Base-by-base conservation (phyloP, 1,140 invertebrate species). In the Orussus abietinus region DNA sequence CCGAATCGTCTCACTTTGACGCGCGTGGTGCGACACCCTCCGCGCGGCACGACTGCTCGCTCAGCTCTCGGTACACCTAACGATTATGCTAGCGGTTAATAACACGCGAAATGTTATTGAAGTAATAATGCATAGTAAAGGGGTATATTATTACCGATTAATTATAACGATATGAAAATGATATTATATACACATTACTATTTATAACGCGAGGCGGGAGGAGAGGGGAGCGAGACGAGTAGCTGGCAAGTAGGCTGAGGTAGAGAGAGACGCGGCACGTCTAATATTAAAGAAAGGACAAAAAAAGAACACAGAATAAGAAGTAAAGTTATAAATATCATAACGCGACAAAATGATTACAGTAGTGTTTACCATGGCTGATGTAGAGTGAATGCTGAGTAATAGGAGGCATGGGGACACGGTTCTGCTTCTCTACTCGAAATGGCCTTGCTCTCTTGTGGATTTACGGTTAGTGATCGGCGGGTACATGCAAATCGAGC, bases 241-340 rank as follows among this genome's bases (percentile, higher is more conserved):
- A 68, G 64, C 62, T 57, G 59, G 57, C 59, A 63, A n/a, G 62
- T 69, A 70, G 64, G 59, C 62, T 67, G 57, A 63, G 61, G 55
- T 68, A 68, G 64, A 66, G 31, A 32, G 14, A 47, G 50, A 67
- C 58, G 62, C 54, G 59, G 53, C 59, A 64, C 57, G 58, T 67
- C 55, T 61, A 66, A 66, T 57, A 60, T 57, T 66, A 63, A 56
- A 48, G 45, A 35, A 54, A 43, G 14, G 11, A 25, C 17, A 7
- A 28, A 25, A 35, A 34, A 15, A 45, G 28, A 39, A 21, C 30
- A 39, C 15, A 20, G n/a, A 14, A 45, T 25, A 38, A 53, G 45
- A 52, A 59, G 55, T 41, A 55, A 59, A 57, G 57, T 57, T 53
- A 59, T 58, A 61, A 66, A 63, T 61, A 66, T 66, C 54, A 62